phyloP scores from a whole-genome alignment of 2,888 invertebrate genomes.

The Luffia ferchaultella region DNA sequence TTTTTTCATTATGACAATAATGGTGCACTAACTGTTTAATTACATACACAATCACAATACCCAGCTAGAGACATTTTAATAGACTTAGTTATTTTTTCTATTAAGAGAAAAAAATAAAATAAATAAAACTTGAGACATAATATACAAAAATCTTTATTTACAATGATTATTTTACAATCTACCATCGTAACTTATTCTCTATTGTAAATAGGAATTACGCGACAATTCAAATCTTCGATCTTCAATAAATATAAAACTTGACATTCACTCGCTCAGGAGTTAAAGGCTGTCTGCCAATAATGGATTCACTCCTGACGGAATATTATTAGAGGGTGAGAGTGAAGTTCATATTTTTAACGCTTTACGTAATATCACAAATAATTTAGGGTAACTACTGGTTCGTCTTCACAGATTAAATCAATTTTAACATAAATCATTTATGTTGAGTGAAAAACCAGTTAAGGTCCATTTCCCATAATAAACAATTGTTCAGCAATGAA shows the following conservation, averaged over 20 bases:
- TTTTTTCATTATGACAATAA: not conserved
- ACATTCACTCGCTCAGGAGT: constrained; percentile 14
- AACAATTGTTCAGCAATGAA: too few relatives aligned
- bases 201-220: constrained; percentile 33
- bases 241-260: constrained; percentile 23
- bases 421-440: too few relatives aligned
- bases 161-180: constrained; percentile 60
- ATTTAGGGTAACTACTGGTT: constrained; percentile 56
- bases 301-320: not conserved
- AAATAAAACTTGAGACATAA: too few relatives aligned
- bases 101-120: too few relatives aligned
- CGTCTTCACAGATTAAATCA: constrained; percentile 36
- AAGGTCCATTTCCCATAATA: too few relatives aligned
- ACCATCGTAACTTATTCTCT: constrained; percentile 41
- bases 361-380: constrained; percentile 57
- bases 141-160: constrained; percentile 61
- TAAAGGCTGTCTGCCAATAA: constrained; percentile 4
- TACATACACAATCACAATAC: not conserved
- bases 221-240: constrained; percentile 17
- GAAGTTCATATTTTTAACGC: not conserved
- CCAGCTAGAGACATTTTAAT: not conserved
- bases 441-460: too few relatives aligned
- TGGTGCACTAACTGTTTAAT: not conserved
- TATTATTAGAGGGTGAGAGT: not conserved
- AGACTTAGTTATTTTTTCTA: too few relatives aligned